Evolutionary conservation across 2,113 vertebrate species (phyloP).

Genomic region (Dunckerocampus dactyliophorus): DNA sequence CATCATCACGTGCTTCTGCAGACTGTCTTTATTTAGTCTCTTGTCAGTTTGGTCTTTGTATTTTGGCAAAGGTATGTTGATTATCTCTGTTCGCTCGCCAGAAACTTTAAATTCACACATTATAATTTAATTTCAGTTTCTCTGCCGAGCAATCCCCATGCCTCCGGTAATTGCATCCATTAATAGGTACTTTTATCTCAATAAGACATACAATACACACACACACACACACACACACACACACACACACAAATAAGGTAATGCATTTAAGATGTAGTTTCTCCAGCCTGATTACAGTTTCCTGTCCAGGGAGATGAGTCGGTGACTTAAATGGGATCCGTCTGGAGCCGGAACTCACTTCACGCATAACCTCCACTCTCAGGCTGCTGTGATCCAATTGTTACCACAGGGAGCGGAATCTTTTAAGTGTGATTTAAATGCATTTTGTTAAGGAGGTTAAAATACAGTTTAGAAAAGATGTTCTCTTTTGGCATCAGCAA

Average conservation of each 20-base stretch:
- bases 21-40: conserved; percentile 25
- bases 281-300: conserved; percentile 21
- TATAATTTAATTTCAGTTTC: neutral
- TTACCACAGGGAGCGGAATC: conserved; percentile 49
- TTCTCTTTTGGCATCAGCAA: conserved; percentile 60
- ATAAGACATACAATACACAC: neutral
- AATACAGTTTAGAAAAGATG: conserved; percentile 60
- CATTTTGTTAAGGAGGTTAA: conserved; percentile 65
- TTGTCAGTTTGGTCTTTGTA: neutral
- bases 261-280: conserved; percentile 13
- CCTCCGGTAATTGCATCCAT: neutral
- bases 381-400: conserved; percentile 55
- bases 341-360: conserved; percentile 38
- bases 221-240: neutral
- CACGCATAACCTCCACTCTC: conserved; percentile 53
- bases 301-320: conserved; percentile 24
- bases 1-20: conserved; percentile 29
- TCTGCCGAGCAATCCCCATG: neutral
- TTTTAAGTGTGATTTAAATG: conserved; percentile 66
- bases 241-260: neutral
- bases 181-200: neutral
- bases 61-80: neutral
- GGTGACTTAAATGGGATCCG: conserved; percentile 37
- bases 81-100: neutral
- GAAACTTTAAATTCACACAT: neutral